phyloP scores from a whole-genome alignment of 2,797 vertebrate species.

The Acanthurus tractus region DNA sequence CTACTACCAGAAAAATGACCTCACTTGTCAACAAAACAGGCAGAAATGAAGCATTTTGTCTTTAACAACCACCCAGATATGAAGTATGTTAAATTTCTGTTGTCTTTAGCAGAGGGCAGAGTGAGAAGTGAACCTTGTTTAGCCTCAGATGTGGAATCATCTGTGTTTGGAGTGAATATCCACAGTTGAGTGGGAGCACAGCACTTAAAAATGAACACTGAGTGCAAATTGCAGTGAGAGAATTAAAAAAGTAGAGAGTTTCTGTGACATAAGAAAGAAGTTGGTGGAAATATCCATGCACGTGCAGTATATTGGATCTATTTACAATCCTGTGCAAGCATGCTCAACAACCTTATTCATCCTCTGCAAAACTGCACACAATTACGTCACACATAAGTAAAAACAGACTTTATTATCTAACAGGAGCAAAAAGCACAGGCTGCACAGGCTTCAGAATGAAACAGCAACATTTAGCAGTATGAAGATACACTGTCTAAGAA shows the following conservation, averaged over 20 bases:
- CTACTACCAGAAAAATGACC: no score
- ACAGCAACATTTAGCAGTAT: background rate
- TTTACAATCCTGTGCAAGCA: background rate
- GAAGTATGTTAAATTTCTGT: background rate
- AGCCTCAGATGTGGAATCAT: background rate
- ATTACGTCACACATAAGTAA: constrained; percentile 19
- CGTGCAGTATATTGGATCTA: background rate
- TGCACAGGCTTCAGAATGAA: constrained; percentile 1
- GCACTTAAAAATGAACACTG: constrained; percentile 3
- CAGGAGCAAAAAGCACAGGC: background rate
- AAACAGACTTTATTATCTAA: constrained; percentile 34
- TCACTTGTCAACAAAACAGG: background rate
- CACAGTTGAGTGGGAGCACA: constrained; percentile 1
- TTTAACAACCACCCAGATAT: background rate
- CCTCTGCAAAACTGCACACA: background rate
- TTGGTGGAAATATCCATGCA: background rate
- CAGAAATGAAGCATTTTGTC: background rate
- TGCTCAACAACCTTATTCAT: background rate
- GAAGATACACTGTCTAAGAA: background rate
- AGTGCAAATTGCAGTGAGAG: background rate
- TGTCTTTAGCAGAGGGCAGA: background rate
- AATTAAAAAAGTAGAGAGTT: background rate
- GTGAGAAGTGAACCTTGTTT: background rate
- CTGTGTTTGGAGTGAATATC: constrained; percentile 8
- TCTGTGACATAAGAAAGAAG: background rate